Base-by-base conservation (phyloP, 2,888 invertebrate species). In the Netelia virgata region DNA sequence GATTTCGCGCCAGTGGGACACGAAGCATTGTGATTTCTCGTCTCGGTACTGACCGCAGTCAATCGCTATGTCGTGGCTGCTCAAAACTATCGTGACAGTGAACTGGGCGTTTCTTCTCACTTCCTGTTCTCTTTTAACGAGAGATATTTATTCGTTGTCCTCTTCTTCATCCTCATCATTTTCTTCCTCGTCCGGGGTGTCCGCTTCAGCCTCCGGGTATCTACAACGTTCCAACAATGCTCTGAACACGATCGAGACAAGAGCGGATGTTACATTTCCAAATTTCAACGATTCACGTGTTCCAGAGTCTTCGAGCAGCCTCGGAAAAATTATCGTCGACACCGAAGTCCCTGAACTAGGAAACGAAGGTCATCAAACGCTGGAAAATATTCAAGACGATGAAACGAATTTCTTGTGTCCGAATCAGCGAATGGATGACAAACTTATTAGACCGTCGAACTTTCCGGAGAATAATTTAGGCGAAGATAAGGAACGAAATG, bases 391-490 rank as follows among this genome's bases (percentile, higher is more conserved):
- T 11, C 18, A 77, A 14, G 69, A 77, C 10, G 77, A 69, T 36
- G 78, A 78, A 50, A 69, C 66, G 9, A 68, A 61, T 14, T 61
- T 78, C 11, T 14, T 78, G 14, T 78, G 78, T n/a, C 70, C 78
- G 23, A 16, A 57, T 57, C 18, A 5, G 10, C 20, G 57, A 18
- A 18, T 57, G 2, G 11, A 28, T 18, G 1, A 63, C 20, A 63
- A 18, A 20, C 8, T 28, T 5, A 57, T 6, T 11, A 14, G 11
- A 77, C 8, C 28, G n/a, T 18, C 9, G 8, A 10, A 0, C 55
- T 10, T 9, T 18, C 1, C 20, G n/a, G 8, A 41, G 36, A 69
- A 16, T 6, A 9, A 14, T 57, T n/a, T n/a, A 41, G 43, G 23
- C 55, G 5, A 10, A 10, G 47, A 14, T 47, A 14, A 77, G 18